A percentile compares a stretch with the other conserved stretches of the same genome.
These are phyloP conservation scores for Pseudobourletiella spinata DNA, from an alignment of 1,140 invertebrate species.

Conservation along the genomic window DNA sequence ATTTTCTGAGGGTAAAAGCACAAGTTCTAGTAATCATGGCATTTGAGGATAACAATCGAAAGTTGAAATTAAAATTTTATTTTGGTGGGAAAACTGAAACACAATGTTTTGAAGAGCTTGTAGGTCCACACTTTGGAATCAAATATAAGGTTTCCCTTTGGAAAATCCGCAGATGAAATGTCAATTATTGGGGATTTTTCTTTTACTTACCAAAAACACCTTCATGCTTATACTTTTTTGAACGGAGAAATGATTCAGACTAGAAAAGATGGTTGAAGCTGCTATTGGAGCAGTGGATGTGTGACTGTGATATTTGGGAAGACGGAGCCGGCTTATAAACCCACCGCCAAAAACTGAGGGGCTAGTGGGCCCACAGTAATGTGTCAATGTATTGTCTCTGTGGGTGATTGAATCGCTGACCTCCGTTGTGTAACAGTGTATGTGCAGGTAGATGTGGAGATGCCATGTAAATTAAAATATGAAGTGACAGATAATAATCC, in stretches of 20 bases:
- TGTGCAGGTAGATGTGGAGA: neutral
- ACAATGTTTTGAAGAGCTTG: neutral
- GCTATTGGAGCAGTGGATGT: neutral
- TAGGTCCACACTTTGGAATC: too few relatives aligned
- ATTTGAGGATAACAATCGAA: neutral
- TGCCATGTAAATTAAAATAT: slow-evolving; percentile 10
- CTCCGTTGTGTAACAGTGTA: neutral
- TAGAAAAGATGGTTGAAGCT: neutral
- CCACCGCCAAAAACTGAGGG: neutral
- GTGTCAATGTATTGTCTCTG: neutral
- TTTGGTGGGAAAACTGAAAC: neutral
- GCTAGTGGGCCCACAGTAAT: neutral
- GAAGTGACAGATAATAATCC: slow-evolving; percentile 6
- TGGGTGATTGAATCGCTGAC: neutral
- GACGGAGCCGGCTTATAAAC: neutral
- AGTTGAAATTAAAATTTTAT: neutral
- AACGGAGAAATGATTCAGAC: neutral
- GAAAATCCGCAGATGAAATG: too few relatives aligned
- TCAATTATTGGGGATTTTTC: too few relatives aligned
- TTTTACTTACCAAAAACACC: slow-evolving; percentile 4
- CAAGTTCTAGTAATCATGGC: neutral
- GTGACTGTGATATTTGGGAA: neutral
- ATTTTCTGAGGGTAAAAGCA: neutral
- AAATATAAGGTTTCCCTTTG: too few relatives aligned
- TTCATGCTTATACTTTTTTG: neutral